Evolutionary conservation across 2,888 invertebrate species (phyloP).

Genomic region (Biston betularia): DNA sequence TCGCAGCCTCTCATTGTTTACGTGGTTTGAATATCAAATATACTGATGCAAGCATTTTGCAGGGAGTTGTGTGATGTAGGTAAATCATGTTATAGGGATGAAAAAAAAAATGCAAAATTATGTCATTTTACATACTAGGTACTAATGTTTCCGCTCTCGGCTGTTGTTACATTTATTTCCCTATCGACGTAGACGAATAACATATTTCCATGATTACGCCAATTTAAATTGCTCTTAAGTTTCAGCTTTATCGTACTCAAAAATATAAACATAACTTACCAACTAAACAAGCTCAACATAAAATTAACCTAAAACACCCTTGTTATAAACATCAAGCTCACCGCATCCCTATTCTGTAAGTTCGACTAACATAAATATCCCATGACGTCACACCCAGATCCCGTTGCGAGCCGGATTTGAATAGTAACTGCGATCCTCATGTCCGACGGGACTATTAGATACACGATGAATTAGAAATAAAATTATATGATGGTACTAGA

Average conservation of each 20-base stretch:
- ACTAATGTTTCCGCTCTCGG: too few relatives aligned
- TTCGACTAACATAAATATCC: slow-evolving; percentile 76
- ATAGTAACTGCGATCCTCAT: slow-evolving; percentile 44
- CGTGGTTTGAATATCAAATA: slow-evolving; percentile 29
- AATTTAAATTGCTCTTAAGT: too few relatives aligned
- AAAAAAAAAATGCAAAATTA: too few relatives aligned
- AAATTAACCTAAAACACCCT: background rate
- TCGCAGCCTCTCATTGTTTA: slow-evolving; percentile 33
- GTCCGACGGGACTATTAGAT: slow-evolving; percentile 45
- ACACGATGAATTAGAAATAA: slow-evolving; percentile 49
- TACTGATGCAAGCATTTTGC: slow-evolving; percentile 14
- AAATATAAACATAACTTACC: too few relatives aligned
- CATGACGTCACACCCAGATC: slow-evolving; percentile 76
- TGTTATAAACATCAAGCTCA: slow-evolving; percentile 32
- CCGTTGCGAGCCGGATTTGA: slow-evolving; percentile 59
- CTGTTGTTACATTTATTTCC: too few relatives aligned
- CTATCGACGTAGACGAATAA: too few relatives aligned
- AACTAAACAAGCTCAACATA: background rate
- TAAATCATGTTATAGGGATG: background rate
- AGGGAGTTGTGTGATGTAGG: slow-evolving; percentile 19
- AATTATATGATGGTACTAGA: slow-evolving; percentile 9
- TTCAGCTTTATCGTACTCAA: too few relatives aligned
- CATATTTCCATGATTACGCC: too few relatives aligned
- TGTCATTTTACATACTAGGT: too few relatives aligned
- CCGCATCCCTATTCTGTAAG: slow-evolving; percentile 51